Evolutionary conservation across 2,113 vertebrate species (phyloP).

Genomic region (Phrynosoma platyrhinos): DNA sequence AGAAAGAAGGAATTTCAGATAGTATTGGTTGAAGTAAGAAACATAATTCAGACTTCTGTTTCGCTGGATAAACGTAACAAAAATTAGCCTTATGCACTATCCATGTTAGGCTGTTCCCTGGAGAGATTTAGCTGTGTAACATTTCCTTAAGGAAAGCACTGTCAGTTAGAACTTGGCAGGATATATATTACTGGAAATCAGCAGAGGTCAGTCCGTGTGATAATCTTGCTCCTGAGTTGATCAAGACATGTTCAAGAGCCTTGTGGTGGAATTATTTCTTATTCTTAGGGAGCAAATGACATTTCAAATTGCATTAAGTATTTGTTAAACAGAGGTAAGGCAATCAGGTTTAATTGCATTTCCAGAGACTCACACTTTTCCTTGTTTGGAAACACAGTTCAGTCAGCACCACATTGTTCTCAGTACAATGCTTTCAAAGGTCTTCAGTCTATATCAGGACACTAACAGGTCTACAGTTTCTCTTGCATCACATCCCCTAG

Average conservation of each 20-base stretch:
- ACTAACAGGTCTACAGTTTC: neutral
- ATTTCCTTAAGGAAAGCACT: neutral
- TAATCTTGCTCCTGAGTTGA: neutral
- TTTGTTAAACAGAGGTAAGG: neutral
- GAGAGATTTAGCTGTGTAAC: neutral
- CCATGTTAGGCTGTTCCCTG: neutral
- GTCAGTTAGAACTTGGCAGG: neutral
- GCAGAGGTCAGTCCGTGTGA: neutral
- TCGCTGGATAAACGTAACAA: neutral
- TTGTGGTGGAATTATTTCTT: neutral
- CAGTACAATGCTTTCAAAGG: neutral
- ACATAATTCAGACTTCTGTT: neutral
- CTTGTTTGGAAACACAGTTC: neutral
- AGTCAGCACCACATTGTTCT: neutral
- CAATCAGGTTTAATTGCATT: constrained; percentile 17
- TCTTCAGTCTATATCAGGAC: neutral
- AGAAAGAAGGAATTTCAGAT: neutral
- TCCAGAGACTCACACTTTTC: constrained; percentile 7
- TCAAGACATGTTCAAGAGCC: neutral
- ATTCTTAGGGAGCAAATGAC: neutral
- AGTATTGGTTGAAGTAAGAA: neutral
- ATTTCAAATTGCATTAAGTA: constrained; percentile 11
- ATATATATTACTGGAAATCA: neutral
- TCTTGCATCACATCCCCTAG: neutral
- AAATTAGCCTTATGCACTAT: neutral